Evolutionary conservation across 2,888 invertebrate genomes (phyloP).

Genomic region (Scaptomyza tumidula): DNA sequence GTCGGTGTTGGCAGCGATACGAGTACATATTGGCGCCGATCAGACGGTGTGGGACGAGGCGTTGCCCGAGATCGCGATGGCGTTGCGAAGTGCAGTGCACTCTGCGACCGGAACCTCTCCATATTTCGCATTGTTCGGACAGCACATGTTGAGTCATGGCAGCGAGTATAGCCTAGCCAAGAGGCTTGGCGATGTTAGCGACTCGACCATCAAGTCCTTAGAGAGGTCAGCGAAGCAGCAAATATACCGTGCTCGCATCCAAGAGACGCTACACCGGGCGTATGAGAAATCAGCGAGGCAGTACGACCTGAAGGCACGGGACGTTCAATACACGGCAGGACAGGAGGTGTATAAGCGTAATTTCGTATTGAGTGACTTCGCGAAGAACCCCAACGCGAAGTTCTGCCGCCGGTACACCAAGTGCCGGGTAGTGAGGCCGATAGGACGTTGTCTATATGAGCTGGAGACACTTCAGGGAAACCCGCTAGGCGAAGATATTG

Average conservation of each 20-base stretch:
- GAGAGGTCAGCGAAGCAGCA: neutral
- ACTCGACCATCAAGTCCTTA: too few relatives aligned
- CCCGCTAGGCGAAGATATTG: too few relatives aligned
- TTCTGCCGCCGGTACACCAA: neutral
- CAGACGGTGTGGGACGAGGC: constrained; percentile 2
- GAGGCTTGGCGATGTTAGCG: too few relatives aligned
- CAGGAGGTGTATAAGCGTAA: neutral
- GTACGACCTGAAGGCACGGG: neutral
- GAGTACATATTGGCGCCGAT: neutral
- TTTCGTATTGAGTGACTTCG: neutral
- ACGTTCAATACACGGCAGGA: neutral
- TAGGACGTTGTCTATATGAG: too few relatives aligned
- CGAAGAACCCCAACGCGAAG: neutral
- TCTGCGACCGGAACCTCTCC: neutral
- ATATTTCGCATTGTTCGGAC: constrained; percentile 9
- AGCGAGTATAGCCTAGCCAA: too few relatives aligned
- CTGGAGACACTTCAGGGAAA: too few relatives aligned
- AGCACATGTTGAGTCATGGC: constrained; percentile 3
- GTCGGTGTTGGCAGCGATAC: neutral
- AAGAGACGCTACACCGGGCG: neutral
- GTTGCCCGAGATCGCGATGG: constrained; percentile 1
- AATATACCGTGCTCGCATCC: neutral
- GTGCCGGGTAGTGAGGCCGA: neutral
- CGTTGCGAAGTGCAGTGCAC: neutral
- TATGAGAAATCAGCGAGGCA: neutral